phyloP scores from a whole-genome alignment of 23 tunicate species.

The Pegea sp. region DNA sequence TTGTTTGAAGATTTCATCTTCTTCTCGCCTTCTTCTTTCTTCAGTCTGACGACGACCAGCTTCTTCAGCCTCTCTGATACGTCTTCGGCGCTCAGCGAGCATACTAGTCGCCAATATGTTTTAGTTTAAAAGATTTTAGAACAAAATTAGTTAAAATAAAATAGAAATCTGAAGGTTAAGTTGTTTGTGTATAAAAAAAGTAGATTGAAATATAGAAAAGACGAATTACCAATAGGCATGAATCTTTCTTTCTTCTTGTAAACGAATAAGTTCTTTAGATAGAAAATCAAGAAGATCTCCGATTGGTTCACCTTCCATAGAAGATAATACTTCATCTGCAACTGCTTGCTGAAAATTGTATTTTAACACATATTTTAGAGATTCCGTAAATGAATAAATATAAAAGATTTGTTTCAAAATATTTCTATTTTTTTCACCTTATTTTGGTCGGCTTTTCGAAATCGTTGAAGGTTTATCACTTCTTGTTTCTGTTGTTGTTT shows the following conservation, averaged over 20 bases:
- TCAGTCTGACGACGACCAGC: conserved; percentile 92
- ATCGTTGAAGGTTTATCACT: conserved; percentile 67
- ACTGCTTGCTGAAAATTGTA: conserved; percentile 25
- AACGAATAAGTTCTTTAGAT: conserved; percentile 67
- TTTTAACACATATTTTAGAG: neutral
- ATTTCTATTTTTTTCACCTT: no score
- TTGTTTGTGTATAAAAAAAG: no score
- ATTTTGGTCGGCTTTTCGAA: conserved; percentile 43
- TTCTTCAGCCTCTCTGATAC: conserved; percentile 92
- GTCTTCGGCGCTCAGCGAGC: conserved; percentile 82
- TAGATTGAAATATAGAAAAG: neutral
- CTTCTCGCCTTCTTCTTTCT: conserved; percentile 86
- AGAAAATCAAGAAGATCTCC: conserved; percentile 88
- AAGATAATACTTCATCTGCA: conserved; percentile 56
- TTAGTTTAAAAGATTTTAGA: neutral
- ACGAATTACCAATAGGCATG: conserved; percentile 56
- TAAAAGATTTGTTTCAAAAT: no score
- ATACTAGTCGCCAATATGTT: conserved; percentile 11
- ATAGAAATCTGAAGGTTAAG: no score
- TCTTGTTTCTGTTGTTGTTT: conserved; percentile 63
- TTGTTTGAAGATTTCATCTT: conserved; percentile 95
- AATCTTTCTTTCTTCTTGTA: conserved; percentile 87
- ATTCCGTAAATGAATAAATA: no score
- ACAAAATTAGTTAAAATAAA: no score
- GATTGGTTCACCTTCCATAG: conserved; percentile 71